Percentiles rank a stretch among this genome's conserved stretches.
These are phyloP conservation scores for Todus mexicanus DNA, from an alignment of 2,797 vertebrate species.

Conservation along the genomic window DNA sequence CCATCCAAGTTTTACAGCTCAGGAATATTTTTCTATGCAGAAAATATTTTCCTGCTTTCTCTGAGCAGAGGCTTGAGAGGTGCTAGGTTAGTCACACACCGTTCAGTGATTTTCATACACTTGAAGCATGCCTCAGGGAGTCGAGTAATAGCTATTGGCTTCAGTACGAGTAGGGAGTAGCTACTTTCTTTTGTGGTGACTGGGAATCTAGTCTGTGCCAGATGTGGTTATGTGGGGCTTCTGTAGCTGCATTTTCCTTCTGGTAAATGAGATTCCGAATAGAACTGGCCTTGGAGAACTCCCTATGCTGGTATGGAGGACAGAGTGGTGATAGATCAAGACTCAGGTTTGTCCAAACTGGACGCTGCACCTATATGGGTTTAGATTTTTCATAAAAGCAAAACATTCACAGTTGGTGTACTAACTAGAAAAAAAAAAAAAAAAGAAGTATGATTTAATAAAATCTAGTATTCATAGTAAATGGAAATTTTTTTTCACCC, in stretches of 20 bases:
- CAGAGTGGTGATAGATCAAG: not conserved
- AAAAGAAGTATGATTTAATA: not conserved
- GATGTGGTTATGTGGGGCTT: not conserved
- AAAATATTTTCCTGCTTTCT: not conserved
- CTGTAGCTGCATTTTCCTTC: not conserved
- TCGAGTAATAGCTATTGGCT: accelerated
- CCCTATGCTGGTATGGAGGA: not conserved
- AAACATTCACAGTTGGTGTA: not conserved
- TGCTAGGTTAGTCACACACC: not conserved
- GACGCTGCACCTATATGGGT: not conserved
- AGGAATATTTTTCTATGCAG: not conserved
- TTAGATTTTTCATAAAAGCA: not conserved
- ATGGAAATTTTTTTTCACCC: not conserved
- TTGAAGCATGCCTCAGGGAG: no score
- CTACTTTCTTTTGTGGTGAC: not conserved
- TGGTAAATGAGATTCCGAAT: not conserved
- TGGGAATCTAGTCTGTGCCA: not conserved
- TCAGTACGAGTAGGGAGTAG: not conserved
- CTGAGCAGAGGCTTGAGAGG: not conserved
- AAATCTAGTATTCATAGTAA: not conserved
- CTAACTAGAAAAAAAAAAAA: not conserved
- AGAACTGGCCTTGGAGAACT: not conserved
- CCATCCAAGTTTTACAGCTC: not conserved
- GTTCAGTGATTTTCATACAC: not conserved
- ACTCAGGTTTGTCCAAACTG: not conserved